A percentile compares a stretch with the other conserved stretches of the same genome.
Evolutionary conservation across 2,888 invertebrate genomes (phyloP).

Genomic region (Chesias legatella): DNA sequence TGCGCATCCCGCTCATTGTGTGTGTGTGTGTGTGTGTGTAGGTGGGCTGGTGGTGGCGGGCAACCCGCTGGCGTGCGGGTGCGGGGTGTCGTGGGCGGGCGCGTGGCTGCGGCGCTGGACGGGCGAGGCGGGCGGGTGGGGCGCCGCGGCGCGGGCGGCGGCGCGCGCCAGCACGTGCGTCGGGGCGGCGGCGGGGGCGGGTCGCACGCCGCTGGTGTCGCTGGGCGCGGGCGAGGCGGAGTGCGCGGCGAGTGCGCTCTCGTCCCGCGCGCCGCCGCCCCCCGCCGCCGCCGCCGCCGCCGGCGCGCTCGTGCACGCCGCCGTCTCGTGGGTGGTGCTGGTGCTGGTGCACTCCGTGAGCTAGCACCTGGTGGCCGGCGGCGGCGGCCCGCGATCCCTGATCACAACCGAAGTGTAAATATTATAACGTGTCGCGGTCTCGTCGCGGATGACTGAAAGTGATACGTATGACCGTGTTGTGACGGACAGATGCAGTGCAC

Average conservation of each 20-base stretch:
- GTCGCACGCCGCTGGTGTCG: constrained; percentile 78
- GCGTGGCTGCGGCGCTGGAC: constrained; percentile 92
- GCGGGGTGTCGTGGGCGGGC: constrained; percentile 91
- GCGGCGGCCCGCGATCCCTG: no score
- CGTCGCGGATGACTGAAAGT: no score
- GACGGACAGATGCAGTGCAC: no score
- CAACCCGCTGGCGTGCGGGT: constrained; percentile 91
- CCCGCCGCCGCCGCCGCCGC: constrained; percentile 33
- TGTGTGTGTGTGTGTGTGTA: constrained; percentile 41
- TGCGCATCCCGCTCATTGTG: no score
- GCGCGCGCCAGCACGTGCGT: constrained; percentile 41
- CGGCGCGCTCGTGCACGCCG: constrained; percentile 7
- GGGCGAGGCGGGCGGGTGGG: constrained; percentile 88
- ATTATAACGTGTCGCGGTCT: no score
- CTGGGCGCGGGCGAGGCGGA: constrained; percentile 85
- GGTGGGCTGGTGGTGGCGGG: constrained; percentile 89
- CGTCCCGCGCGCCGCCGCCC: constrained; percentile 33
- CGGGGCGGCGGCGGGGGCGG: constrained; percentile 48
- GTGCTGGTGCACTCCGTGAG: constrained; percentile 2
- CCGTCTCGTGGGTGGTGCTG: constrained; percentile 32
- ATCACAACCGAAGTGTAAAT: no score
- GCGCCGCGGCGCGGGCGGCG: constrained; percentile 55
- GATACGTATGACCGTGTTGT: no score
- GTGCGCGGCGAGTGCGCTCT: constrained; percentile 89
- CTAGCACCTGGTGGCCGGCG: constrained; percentile 14